phyloP scores from a whole-genome alignment of 2,797 vertebrate genomes.

The Rhinogobio ventralis region DNA sequence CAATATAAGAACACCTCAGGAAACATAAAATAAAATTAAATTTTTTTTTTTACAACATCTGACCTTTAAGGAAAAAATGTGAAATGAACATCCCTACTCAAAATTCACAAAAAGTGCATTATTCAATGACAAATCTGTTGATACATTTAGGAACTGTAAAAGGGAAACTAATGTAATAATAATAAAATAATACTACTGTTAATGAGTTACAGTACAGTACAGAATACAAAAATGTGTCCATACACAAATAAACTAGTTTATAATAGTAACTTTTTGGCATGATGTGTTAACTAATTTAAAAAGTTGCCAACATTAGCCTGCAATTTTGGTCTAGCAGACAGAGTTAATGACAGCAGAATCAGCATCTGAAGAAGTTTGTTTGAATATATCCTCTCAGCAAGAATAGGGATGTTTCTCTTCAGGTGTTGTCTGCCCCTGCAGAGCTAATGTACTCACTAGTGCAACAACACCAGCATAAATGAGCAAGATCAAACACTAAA shows the following conservation, averaged over 20 bases:
- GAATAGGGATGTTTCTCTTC: constrained; percentile 13
- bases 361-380: not conserved
- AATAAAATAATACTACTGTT: too few relatives aligned
- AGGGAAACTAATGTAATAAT: not conserved
- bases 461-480: constrained; percentile 22
- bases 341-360: not conserved
- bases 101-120: not conserved
- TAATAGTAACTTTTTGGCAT: too few relatives aligned
- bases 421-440: constrained; percentile 18
- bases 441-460: constrained; percentile 14
- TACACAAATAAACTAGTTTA: too few relatives aligned
- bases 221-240: not conserved
- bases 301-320: not conserved
- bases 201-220: not conserved
- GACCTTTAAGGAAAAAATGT: not conserved
- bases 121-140: not conserved
- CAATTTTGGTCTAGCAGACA: not conserved
- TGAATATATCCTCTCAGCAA: not conserved
- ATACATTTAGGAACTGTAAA: not conserved
- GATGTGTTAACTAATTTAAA: not conserved
- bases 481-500: constrained; percentile 26
- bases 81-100: not conserved
- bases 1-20: too few relatives aligned
- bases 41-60: too few relatives aligned
- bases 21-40: too few relatives aligned